Conservation (phyloP, 2,888 invertebrate species). For the Eupithecia dodoneata region DNA sequence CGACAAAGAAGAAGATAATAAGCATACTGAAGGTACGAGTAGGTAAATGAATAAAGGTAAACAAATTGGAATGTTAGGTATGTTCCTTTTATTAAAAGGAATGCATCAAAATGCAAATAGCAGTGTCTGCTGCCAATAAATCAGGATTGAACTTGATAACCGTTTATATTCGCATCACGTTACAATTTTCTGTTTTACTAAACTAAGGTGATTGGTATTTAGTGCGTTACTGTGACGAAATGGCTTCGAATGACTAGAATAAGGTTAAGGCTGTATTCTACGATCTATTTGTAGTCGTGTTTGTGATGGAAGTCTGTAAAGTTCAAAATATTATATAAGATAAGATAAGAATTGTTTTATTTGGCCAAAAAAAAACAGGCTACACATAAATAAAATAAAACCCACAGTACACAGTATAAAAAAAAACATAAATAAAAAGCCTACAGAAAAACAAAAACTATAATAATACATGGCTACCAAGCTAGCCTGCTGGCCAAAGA, state of each 20-base stretch:
- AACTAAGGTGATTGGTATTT: slow-evolving; percentile 24
- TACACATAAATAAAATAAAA: too few relatives aligned
- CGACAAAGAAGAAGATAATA: too few relatives aligned
- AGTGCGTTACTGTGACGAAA: slow-evolving; percentile 24
- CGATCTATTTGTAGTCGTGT: neutral
- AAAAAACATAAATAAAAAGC: too few relatives aligned
- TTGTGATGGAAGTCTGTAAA: neutral
- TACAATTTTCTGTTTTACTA: slow-evolving; percentile 17
- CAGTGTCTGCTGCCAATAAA: slow-evolving; percentile 17
- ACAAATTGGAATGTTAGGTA: slow-evolving; percentile 3
- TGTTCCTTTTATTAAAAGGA: slow-evolving; percentile 2
- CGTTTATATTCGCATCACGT: slow-evolving; percentile 30
- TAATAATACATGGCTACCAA: too few relatives aligned
- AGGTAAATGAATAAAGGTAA: slow-evolving; percentile 1
- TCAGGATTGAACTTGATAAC: slow-evolving; percentile 16
- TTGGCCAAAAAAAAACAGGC: too few relatives aligned
- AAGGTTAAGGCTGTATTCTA: slow-evolving; percentile 1
- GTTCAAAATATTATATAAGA: neutral
- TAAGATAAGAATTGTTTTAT: too few relatives aligned
- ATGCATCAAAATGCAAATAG: slow-evolving; percentile 2
- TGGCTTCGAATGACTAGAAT: slow-evolving; percentile 13
- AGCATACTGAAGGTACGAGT: too few relatives aligned
- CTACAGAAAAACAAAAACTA: too few relatives aligned
- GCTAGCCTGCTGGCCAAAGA: too few relatives aligned
- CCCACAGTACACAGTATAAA: too few relatives aligned